Conservation (phyloP, 2,113 vertebrate species). For the Notiomystis cincta region DNA sequence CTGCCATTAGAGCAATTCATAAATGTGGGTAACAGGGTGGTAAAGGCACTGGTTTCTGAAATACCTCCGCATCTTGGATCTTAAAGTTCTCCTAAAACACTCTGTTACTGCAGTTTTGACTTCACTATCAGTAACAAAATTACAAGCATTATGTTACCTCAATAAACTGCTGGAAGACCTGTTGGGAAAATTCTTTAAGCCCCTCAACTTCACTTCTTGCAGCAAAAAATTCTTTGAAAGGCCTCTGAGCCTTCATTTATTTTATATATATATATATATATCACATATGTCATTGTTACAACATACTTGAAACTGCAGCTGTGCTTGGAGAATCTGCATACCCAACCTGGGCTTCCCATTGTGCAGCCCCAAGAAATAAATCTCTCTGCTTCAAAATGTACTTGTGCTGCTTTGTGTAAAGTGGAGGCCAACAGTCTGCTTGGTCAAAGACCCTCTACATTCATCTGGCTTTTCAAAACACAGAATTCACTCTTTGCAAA, state of each 20-base stretch:
- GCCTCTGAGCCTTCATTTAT: background rate
- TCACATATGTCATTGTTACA: accelerated
- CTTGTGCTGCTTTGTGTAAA: background rate
- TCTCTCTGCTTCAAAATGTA: background rate
- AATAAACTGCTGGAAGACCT: background rate
- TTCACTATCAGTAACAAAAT: background rate
- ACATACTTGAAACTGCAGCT: background rate
- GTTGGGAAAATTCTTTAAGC: background rate
- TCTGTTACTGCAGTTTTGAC: background rate
- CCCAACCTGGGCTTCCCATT: background rate
- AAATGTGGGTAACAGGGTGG: background rate
- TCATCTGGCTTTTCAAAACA: background rate
- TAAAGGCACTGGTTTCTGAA: background rate
- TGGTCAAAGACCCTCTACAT: background rate
- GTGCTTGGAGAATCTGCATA: background rate
- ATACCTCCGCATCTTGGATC: background rate
- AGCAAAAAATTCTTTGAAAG: background rate
- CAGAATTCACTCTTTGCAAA: background rate
- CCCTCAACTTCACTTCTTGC: background rate
- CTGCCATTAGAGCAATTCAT: background rate
- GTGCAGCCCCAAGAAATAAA: background rate
- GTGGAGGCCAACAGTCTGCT: background rate
- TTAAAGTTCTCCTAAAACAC: background rate
- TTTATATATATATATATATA: too few species aligned
- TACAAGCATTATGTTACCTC: background rate